These are phyloP conservation scores for Cavia porcellus DNA, from an alignment of 2,113 vertebrate species.

Conservation along the genomic window DNA sequence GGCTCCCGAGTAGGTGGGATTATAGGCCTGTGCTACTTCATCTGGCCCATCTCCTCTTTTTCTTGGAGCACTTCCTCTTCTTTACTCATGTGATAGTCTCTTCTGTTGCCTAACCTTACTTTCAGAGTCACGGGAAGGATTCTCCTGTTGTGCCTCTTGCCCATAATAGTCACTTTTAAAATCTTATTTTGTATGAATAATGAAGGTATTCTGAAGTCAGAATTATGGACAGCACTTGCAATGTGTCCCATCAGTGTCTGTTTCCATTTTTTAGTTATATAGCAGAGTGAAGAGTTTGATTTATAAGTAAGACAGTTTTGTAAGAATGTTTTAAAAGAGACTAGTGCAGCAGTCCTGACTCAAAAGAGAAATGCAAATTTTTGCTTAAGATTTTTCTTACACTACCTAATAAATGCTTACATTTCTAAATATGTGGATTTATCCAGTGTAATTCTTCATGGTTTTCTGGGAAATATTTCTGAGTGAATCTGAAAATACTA, in stretches of 20 bases:
- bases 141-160: neutral
- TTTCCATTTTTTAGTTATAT: slow-evolving; percentile 38
- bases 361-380: slow-evolving; percentile 6
- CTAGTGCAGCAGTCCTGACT: neutral
- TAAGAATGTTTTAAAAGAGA: neutral
- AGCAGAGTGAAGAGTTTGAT: neutral
- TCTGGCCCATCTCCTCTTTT: neutral
- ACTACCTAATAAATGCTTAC: neutral
- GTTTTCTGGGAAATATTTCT: slow-evolving; percentile 54
- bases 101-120: neutral
- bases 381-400: slow-evolving; percentile 22
- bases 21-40: neutral
- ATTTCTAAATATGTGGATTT: neutral
- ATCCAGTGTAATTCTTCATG: neutral
- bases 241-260: neutral
- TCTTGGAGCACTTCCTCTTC: neutral
- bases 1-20: neutral
- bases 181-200: slow-evolving; percentile 3
- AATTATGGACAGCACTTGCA: neutral
- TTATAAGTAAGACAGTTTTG: neutral
- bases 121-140: neutral
- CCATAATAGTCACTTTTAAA: neutral
- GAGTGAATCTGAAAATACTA: slow-evolving; percentile 2
- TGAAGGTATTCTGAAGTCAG: neutral
- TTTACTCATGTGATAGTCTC: neutral